Conservation (phyloP, 2,113 vertebrate species). For the Ochotona princeps region DNA sequence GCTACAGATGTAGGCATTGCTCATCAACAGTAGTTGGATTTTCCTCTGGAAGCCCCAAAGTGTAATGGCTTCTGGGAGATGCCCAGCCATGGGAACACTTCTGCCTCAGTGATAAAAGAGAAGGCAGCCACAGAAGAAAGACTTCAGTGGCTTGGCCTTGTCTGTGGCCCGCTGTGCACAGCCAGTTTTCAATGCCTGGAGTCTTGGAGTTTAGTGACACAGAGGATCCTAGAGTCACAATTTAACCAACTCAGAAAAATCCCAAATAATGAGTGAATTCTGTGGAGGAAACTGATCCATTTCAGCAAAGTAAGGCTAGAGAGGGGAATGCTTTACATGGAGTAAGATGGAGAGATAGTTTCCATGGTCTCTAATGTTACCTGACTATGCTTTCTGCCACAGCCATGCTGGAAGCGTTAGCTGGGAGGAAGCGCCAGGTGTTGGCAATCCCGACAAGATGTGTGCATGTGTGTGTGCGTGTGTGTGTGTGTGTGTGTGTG, state of each 20-base stretch:
- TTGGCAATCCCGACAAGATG: conserved; percentile 8
- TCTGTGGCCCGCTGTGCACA: not conserved
- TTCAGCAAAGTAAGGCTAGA: not conserved
- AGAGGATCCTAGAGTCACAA: not conserved
- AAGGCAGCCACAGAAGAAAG: conserved; percentile 54
- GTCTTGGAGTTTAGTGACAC: not conserved
- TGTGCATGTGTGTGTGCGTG: not conserved
- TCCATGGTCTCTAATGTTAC: rapidly evolving
- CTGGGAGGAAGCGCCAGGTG: not conserved
- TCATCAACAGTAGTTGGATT: conserved; percentile 70
- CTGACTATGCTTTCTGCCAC: not conserved
- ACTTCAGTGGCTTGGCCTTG: too few species aligned
- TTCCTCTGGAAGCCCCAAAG: conserved; percentile 62
- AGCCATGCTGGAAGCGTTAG: not conserved
- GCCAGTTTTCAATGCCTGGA: not conserved
- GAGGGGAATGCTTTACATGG: not conserved
- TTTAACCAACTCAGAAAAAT: not conserved
- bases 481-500: not conserved
- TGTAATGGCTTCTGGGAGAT: conserved; percentile 65
- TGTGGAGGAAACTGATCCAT: not conserved
- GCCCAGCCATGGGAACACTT: conserved; percentile 49
- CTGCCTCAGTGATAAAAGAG: conserved; percentile 67
- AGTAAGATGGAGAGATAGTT: not conserved
- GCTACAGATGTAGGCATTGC: conserved; percentile 53
- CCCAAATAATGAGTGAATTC: not conserved